Evolutionary conservation across 2,888 invertebrate species (phyloP), one percentile per base, ranked within the genome.

Genomic region (Altica lythri): DNA sequence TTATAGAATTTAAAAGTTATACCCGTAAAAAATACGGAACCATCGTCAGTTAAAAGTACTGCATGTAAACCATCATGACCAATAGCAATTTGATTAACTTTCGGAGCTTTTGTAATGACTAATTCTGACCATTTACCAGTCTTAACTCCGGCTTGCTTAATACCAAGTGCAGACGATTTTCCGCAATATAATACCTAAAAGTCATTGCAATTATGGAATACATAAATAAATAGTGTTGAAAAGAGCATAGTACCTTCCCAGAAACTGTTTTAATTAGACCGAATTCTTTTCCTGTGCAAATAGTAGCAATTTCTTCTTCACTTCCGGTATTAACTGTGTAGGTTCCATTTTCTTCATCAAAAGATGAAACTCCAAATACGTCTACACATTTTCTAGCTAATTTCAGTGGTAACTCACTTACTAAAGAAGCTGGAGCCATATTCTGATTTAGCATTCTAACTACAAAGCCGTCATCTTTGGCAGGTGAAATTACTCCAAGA

Each of bases 41-140:
- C 98, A 72, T 94, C 94, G 68, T 96, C 94, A 29, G 94, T 85
- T n/a, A 97, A 83, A 19, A 98, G 76, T 45, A 97, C 80, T 0
- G 92, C 93, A 74, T 98, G 95, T 43, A 91, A 84, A 1, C 95
- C 95, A 72, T 98, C 97, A 70, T 96, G 95, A 0, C 97, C 96
- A 1, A 94, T 85, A 0, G 94, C 89, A 58, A 94, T 84, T 77
- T 95, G 88, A 1, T 80, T 77, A 53, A 90, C 83, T 69, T 84
- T 86, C 1, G 88, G 86, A 13, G 85, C 83, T 77, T 91, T 91
- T 0, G 86, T 81, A 46, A 84, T 77, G 35, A 80, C 76, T 68
- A 87, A 78, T 49, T 86, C 80, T 0, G 81, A 79, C 87, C 87
- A 87, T 56, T 82, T 82, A 60, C 79, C 83, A 4, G 73, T 73